Percentiles rank a stretch among this genome's conserved stretches.
These are phyloP conservation scores for Dryadula phaetusa DNA, from an alignment of 2,888 invertebrate species.

Conservation along the genomic window DNA sequence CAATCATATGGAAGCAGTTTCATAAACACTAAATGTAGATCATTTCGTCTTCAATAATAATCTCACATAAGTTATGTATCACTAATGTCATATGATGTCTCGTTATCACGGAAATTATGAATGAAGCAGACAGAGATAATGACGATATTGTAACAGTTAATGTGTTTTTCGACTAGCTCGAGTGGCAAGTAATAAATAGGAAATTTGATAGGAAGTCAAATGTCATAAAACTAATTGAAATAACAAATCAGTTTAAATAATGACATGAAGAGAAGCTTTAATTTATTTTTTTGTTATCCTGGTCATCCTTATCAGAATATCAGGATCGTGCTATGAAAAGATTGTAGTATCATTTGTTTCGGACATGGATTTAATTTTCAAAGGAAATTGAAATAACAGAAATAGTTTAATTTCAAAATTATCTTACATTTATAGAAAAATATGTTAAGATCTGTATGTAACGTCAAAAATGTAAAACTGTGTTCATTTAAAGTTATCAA, in stretches of 20 bases:
- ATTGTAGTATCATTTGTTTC: too few species aligned
- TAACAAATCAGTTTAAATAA: not conserved
- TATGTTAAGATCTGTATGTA: too few species aligned
- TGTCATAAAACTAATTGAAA: conserved; percentile 33
- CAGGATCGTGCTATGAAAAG: too few species aligned
- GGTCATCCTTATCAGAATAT: too few species aligned
- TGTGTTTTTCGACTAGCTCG: conserved; percentile 45
- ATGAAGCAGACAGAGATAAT: conserved; percentile 54
- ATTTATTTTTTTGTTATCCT: too few species aligned
- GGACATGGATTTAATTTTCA: too few species aligned
- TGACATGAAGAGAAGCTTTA: too few species aligned
- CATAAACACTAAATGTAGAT: conserved; percentile 23
- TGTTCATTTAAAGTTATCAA: too few species aligned
- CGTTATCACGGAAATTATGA: conserved; percentile 58
- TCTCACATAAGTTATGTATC: conserved; percentile 45
- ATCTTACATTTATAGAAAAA: too few species aligned
- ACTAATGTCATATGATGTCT: conserved; percentile 47
- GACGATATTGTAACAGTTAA: conserved; percentile 45
- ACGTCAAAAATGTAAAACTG: too few species aligned
- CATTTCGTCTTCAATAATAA: conserved; percentile 43
- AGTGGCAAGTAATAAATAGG: conserved; percentile 45
- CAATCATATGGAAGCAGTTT: conserved; percentile 9
- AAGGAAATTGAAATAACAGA: too few species aligned
- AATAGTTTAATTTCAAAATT: too few species aligned
- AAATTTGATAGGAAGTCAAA: conserved; percentile 47